These are phyloP conservation scores for Mastigias papua DNA, from an alignment of 30 jellyfish, hydroid and myxozoan species.

Conservation along the genomic window DNA sequence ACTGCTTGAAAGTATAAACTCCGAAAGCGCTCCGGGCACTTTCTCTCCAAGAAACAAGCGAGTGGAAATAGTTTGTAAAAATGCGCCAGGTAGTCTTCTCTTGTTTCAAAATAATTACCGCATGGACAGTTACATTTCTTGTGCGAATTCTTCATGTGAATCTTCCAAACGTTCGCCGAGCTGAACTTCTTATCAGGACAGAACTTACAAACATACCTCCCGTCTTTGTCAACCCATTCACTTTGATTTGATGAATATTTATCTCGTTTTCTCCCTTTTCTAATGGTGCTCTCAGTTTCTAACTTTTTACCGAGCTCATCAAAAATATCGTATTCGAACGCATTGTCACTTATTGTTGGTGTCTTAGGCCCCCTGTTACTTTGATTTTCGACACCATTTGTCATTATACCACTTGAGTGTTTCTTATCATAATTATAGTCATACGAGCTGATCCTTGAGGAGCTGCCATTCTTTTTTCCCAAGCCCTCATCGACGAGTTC, in stretches of 20 bases:
- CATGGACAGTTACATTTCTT: constrained; percentile 92
- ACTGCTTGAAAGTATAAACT: constrained; percentile 83
- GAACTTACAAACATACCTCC: constrained; percentile 61
- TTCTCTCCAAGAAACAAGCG: constrained; percentile 85
- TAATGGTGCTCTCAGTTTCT: not conserved
- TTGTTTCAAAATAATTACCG: constrained; percentile 65
- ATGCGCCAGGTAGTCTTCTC: constrained; percentile 83
- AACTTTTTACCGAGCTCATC: not conserved
- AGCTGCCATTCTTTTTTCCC: not conserved
- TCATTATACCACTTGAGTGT: not conserved
- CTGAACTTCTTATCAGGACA: constrained; percentile 67
- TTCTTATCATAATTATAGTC: not conserved
- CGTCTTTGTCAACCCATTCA: not conserved
- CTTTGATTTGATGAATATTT: not conserved
- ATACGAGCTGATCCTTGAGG: not conserved
- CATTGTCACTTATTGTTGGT: not conserved
- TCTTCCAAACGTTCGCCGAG: constrained; percentile 53
- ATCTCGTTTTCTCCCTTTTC: not conserved
- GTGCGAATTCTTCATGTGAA: constrained; percentile 80
- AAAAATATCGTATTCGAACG: constrained; percentile 13
- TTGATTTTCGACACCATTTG: not conserved
- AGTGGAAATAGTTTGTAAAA: constrained; percentile 80
- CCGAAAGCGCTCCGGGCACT: constrained; percentile 96
- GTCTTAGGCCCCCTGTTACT: not conserved
- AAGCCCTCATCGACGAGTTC: not conserved